Percentiles rank a stretch among this genome's conserved stretches.
Conservation (phyloP, 2,113 vertebrate species). For the Dasyornis broadbenti region DNA sequence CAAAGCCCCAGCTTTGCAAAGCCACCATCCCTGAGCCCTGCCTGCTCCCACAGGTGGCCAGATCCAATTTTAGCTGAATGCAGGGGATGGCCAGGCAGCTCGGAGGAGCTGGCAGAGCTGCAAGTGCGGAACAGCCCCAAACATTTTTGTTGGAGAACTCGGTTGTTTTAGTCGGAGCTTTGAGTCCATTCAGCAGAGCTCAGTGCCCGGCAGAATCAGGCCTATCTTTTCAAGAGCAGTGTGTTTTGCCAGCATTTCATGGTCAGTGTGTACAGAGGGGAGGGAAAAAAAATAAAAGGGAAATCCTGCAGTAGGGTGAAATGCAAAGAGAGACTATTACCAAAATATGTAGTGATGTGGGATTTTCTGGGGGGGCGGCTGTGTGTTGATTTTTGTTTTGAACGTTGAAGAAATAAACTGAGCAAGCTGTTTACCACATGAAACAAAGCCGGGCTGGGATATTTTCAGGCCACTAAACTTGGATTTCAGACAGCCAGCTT, state of each 20-base stretch:
- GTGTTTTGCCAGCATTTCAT: neutral
- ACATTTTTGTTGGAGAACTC: neutral
- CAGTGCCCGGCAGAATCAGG: neutral
- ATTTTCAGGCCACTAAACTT: constrained; percentile 64
- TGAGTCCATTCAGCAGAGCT: neutral
- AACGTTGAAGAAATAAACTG: neutral
- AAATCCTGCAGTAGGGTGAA: neutral
- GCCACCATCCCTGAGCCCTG: neutral
- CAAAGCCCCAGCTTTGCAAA: neutral
- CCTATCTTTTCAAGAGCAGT: neutral
- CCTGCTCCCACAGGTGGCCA: neutral
- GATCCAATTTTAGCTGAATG: neutral
- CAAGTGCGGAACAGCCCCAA: neutral
- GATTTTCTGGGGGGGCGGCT: neutral
- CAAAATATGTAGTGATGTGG: neutral
- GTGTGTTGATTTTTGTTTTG: constrained; percentile 26
- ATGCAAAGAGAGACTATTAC: neutral
- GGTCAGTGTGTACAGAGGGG: neutral
- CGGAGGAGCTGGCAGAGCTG: neutral
- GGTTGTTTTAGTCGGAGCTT: neutral
- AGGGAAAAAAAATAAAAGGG: neutral
- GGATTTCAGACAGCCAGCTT: constrained; percentile 33
- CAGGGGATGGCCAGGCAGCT: neutral
- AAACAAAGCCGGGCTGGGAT: constrained; percentile 26
- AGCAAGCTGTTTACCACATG: constrained; percentile 44